Base-by-base conservation (phyloP, 2,113 vertebrate genomes). In the Gavia stellata region DNA sequence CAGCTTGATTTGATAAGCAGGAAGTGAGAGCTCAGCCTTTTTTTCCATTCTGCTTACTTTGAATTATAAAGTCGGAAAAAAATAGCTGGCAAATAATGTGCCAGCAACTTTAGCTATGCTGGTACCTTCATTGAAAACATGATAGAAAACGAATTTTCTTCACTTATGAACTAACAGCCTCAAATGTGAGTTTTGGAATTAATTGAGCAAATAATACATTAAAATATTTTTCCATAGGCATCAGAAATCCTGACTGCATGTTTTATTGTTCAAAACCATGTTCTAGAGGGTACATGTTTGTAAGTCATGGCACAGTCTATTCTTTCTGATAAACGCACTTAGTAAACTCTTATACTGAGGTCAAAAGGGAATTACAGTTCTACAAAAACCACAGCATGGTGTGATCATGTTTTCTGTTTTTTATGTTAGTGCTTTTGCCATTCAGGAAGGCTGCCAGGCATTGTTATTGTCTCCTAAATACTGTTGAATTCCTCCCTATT, bases 1-100 rank as follows among this genome's bases (percentile, higher is more conserved):
- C 63, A 95, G 25, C 67, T 89, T 94, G 59, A 66, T 68, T 95
- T 78, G 70, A 95, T 91, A 97, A 95, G 97, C 92, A 98, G 97
- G 97, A 98, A 98, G 91, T 94, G 92, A 96, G 73, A 88, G 58
- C 59, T 97, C 86, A 93, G 96, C 94, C 89, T 86, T 89, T 88
- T 87, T 86, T 71, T 56, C 78, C 80, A 62, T 93, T 50, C 85
- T 61, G 81, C 77, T 97, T 92, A 86, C 92, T 96, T 92, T 96
- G 87, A 94, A 91, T 94, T 90, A 79, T 38, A 75, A 85, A 87
- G 59, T 47, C 75, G 58, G 66, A 86, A 94, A 93, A 94, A 91
- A 42, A 12, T 42, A 84, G 75, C 68, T 86, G 86, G 74, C 67
- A 94, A 88, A 81, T 90, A 70, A 95, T 3, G 38, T 84, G 68